These are phyloP conservation scores for Hermaeophaga mercurialis DNA, from an alignment of 2,888 invertebrate species.

Conservation along the genomic window DNA sequence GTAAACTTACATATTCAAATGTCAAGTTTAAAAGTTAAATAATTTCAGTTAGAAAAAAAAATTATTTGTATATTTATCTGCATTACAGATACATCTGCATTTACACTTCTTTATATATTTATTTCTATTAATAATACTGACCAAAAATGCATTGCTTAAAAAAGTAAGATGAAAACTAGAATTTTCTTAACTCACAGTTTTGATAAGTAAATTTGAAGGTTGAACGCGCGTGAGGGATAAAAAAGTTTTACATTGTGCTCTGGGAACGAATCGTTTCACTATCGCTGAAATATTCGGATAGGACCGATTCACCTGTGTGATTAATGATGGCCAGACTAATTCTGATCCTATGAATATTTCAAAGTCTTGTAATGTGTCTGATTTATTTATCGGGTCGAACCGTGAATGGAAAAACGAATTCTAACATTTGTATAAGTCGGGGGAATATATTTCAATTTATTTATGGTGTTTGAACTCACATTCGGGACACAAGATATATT, in stretches of 20 bases:
- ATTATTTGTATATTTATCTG: too few relatives aligned
- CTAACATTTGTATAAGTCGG: constrained; percentile 24
- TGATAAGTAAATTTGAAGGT: too few relatives aligned
- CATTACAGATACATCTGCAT: too few relatives aligned
- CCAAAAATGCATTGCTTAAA: too few relatives aligned
- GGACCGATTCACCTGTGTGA: constrained; percentile 20
- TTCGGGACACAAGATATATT: constrained; percentile 3
- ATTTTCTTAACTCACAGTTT: too few relatives aligned
- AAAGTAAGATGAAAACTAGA: too few relatives aligned
- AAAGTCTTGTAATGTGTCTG: constrained; percentile 25
- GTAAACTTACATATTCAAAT: too few relatives aligned
- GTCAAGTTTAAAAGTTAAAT: too few relatives aligned
- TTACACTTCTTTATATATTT: too few relatives aligned
- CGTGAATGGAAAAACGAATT: constrained; percentile 23
- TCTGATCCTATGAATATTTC: constrained; percentile 26
- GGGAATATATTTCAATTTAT: constrained; percentile 25
- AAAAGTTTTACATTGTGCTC: not conserved
- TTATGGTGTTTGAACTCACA: constrained; percentile 18
- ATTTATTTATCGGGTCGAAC: constrained; percentile 19
- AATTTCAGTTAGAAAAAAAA: too few relatives aligned
- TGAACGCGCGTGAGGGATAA: too few relatives aligned
- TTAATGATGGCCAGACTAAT: constrained; percentile 21
- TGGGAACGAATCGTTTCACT: not conserved
- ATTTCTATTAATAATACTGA: too few relatives aligned
- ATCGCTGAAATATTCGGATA: constrained; percentile 14